These are phyloP conservation scores for Palaemon carinicauda DNA, from an alignment of 1,140 invertebrate genomes.

Conservation along the genomic window DNA sequence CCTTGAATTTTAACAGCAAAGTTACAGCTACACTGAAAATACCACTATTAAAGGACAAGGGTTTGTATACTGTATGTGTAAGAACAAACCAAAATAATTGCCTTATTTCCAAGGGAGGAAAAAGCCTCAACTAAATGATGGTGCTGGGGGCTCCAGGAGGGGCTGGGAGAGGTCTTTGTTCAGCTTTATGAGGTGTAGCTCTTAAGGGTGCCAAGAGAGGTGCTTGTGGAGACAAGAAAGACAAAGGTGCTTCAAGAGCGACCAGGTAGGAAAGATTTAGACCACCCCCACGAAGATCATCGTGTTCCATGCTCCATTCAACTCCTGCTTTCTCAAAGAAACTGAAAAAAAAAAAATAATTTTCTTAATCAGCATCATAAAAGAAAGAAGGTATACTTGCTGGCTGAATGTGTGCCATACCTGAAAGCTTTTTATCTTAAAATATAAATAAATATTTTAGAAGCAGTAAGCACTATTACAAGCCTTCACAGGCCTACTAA, in stretches of 20 bases:
- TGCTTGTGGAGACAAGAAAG: slow-evolving; percentile 46
- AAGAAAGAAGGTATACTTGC: too few species aligned
- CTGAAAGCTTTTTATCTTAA: too few species aligned
- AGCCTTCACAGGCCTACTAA: too few species aligned
- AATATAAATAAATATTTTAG: too few species aligned
- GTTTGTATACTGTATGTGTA: too few species aligned
- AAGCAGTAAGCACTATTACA: too few species aligned
- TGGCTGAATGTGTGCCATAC: too few species aligned
- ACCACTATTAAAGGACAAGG: too few species aligned
- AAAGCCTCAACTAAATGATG: slow-evolving; percentile 56
- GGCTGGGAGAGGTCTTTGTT: slow-evolving; percentile 51
- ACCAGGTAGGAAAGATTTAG: slow-evolving; percentile 44
- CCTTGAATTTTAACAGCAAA: too few species aligned
- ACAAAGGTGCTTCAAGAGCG: slow-evolving; percentile 39
- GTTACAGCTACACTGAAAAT: too few species aligned
- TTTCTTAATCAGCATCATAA: background rate
- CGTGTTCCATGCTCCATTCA: slow-evolving; percentile 57
- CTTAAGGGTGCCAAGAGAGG: slow-evolving; percentile 38
- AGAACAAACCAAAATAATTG: too few species aligned
- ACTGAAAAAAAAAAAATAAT: slow-evolving; percentile 23
- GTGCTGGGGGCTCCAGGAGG: slow-evolving; percentile 55
- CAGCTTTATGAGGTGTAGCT: slow-evolving; percentile 51
- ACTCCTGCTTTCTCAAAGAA: slow-evolving; percentile 59
- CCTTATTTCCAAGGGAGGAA: too few species aligned
- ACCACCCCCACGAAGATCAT: slow-evolving; percentile 50